phyloP scores from a whole-genome alignment of 2,113 vertebrate species.

The Tenrec ecaudatus region DNA sequence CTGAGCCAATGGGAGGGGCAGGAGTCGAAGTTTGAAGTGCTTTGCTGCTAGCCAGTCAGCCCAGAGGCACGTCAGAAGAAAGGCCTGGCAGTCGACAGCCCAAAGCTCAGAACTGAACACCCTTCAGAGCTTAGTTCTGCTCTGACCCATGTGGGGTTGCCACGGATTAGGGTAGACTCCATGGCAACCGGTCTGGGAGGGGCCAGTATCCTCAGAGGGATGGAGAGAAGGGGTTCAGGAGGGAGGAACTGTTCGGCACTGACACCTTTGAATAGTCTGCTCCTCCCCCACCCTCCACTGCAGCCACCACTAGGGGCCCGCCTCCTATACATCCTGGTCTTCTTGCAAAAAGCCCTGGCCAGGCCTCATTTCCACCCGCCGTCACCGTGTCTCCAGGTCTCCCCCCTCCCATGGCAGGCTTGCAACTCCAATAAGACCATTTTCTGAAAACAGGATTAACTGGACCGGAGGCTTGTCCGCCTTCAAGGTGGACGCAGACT shows the following conservation, averaged over 20 bases:
- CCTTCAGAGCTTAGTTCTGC: background rate
- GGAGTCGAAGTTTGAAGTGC: background rate
- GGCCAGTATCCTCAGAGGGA: rapidly evolving
- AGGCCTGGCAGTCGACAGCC: background rate
- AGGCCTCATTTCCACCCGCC: background rate
- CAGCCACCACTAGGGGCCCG: background rate
- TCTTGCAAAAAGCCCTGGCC: background rate
- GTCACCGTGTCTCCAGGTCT: background rate
- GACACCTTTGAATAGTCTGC: background rate
- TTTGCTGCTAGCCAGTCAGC: background rate
- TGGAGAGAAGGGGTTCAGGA: background rate
- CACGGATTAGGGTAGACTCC: background rate
- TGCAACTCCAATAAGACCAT: background rate
- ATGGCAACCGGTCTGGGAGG: background rate
- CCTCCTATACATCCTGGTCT: background rate
- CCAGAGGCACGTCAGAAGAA: background rate
- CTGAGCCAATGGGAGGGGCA: background rate
- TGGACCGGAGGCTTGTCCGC: background rate
- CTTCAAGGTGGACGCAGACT: background rate
- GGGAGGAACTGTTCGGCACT: too few relatives aligned
- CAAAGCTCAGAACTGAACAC: background rate
- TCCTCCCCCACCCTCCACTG: background rate
- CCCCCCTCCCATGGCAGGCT: background rate
- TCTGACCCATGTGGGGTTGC: background rate
- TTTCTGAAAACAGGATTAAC: background rate